These are phyloP conservation scores for Drosophila affinis DNA, from an alignment of 2,888 invertebrate genomes.

Conservation along the genomic window DNA sequence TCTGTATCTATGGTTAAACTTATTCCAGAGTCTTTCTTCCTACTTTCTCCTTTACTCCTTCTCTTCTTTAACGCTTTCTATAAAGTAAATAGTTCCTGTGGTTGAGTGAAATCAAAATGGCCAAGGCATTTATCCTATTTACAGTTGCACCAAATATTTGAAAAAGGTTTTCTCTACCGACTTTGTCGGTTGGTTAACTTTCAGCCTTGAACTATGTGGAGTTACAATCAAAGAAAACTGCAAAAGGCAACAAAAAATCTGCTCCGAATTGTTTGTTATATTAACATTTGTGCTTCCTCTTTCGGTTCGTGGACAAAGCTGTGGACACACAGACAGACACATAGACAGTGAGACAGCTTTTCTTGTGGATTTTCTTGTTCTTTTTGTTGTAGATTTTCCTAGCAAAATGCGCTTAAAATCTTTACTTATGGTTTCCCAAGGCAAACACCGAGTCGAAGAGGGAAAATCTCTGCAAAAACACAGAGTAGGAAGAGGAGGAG, in stretches of 20 bases:
- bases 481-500: conserved; percentile 5
- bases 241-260: conserved; percentile 14
- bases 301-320: conserved; percentile 14
- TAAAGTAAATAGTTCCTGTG: conserved; percentile 51
- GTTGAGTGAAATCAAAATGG: conserved; percentile 51
- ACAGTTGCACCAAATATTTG: conserved; percentile 22
- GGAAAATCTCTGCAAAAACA: conserved; percentile 29
- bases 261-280: conserved; percentile 36
- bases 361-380: conserved; percentile 19
- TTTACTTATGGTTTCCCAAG: conserved; percentile 72
- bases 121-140: conserved; percentile 28
- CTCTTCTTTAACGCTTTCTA: neutral
- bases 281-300: conserved; percentile 41
- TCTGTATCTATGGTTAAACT: too few relatives aligned
- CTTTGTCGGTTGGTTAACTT: conserved; percentile 22
- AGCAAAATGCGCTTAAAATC: conserved; percentile 72
- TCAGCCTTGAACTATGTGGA: conserved; percentile 20
- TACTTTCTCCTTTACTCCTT: conserved; percentile 6
- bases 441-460: conserved; percentile 36
- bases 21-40: conserved; percentile 1
- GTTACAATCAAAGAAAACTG: conserved; percentile 11
- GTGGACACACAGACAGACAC: neutral
- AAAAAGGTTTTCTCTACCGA: conserved; percentile 1
- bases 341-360: conserved; percentile 25
- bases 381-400: conserved; percentile 44